Base-by-base conservation (phyloP, 2,888 invertebrate genomes). In the Boloria euphrosyne region DNA sequence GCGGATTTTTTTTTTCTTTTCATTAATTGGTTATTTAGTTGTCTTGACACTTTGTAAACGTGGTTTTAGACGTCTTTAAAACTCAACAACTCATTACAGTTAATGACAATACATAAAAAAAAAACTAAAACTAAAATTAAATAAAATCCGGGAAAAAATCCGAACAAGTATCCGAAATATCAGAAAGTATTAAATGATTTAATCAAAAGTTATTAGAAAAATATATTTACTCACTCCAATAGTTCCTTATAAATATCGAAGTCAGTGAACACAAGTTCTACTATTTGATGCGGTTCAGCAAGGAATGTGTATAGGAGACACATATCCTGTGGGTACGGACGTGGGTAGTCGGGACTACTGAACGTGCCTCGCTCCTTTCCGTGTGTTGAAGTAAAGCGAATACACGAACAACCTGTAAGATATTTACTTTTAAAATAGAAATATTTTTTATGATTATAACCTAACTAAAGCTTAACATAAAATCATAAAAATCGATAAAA, bases 281-380 rank as follows among this genome's bases (percentile, higher is more conserved):
- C 95, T 78, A 97, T 96, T 89, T 97, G 96, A 81, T 96, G 95
- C 17, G 94, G 93, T 68, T 94, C 94, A 1, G 96, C 97, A 76
- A 95, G 92, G 90, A 97, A 97, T 46, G 96, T 96, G 93, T 96
- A 97, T 63, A 97, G 94, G 60, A 97, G 94, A 83, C 97, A 97
- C 91, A 95, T 94, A 82, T 96, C 93, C 66, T 94, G 84, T 7
- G 95, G 95, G 87, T 97, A 97, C 66, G 95, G 94, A 70, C 94
- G 94, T 4, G 97, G 97, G 87, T 95, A 97, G 89, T 97, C 96
- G 17, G 97, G 97, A 76, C 96, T 96, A 81, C 94, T 95, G 93
- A 97, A 97, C 55, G 94, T 94, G 71, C 97, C 97, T 74, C 94
- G 95, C 81, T 95, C 95, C 86, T 95, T 95, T 76, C 95, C 95